Evolutionary conservation across 1,140 invertebrate genomes (phyloP).

Genomic region (Metopolophium dirhodum): DNA sequence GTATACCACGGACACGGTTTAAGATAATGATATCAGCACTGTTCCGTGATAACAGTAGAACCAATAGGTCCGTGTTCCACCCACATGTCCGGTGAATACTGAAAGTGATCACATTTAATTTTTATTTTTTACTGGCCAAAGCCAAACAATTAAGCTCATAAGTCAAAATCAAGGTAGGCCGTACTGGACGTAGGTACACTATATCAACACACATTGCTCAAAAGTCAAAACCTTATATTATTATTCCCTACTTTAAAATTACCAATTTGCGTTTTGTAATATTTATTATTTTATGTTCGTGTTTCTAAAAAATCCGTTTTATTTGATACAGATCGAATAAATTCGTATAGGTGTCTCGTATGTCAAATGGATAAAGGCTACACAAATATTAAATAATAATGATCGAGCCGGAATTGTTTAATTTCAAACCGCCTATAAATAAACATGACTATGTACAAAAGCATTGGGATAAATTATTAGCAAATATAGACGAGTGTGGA

Average conservation of each 20-base stretch:
- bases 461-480: conserved; percentile 31
- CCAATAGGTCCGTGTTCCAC: too few species aligned
- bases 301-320: neutral
- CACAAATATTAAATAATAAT: neutral
- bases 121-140: too few species aligned
- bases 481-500: neutral
- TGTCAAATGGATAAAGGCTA: neutral
- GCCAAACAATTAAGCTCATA: too few species aligned
- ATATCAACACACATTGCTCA: too few species aligned
- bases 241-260: neutral
- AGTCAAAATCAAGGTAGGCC: too few species aligned
- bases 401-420: conserved; percentile 44
- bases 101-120: too few species aligned
- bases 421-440: neutral
- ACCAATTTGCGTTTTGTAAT: neutral
- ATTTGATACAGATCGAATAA: neutral
- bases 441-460: conserved; percentile 27
- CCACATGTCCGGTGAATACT: too few species aligned
- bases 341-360: neutral
- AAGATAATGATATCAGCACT: too few species aligned
- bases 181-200: too few species aligned
- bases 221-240: neutral
- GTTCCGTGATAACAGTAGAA: too few species aligned
- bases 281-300: neutral
- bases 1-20: too few species aligned